A percentile compares a stretch with the other conserved stretches of the same genome.
These are phyloP conservation scores for Ectobius pallidus DNA, from an alignment of 2,888 invertebrate genomes.

Conservation along the genomic window DNA sequence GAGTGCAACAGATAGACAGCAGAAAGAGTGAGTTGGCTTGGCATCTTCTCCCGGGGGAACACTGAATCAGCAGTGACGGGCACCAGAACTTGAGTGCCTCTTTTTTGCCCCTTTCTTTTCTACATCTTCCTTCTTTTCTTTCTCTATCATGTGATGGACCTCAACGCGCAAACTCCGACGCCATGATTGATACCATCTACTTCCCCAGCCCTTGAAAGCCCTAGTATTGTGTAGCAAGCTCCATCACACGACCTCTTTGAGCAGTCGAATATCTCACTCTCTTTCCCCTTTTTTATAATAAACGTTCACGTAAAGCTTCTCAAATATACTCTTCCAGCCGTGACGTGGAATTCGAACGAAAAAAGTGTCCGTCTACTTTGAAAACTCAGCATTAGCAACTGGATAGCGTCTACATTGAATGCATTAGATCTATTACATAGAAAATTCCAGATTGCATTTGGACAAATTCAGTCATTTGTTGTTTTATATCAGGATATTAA, in stretches of 20 bases:
- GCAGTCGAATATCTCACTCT: not conserved
- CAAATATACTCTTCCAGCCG: constrained; percentile 9
- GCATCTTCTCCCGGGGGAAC: constrained; percentile 29
- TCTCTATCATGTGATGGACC: constrained; percentile 15
- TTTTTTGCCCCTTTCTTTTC: not conserved
- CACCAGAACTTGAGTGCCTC: not conserved
- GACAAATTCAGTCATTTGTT: too few relatives aligned
- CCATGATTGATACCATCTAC: constrained; percentile 34
- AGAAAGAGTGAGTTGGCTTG: constrained; percentile 6
- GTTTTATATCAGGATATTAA: too few relatives aligned
- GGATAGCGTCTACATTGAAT: too few relatives aligned
- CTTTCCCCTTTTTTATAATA: constrained; percentile 3
- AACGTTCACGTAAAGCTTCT: constrained; percentile 11
- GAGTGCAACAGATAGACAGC: constrained; percentile 15
- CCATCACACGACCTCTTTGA: constrained; percentile 8
- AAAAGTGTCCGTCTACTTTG: too few relatives aligned
- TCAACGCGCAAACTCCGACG: constrained; percentile 27
- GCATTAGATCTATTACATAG: too few relatives aligned
- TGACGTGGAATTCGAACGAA: constrained; percentile 18
- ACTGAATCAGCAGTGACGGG: constrained; percentile 25
- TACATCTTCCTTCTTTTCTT: constrained; percentile 8
- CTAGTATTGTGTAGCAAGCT: not conserved
- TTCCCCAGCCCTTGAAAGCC: constrained; percentile 21
- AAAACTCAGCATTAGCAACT: too few relatives aligned
- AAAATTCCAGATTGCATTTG: too few relatives aligned